Evolutionary conservation across 1,140 invertebrate species (phyloP), one percentile per base, ranked within the genome.

Genomic region (Ericerus pela): DNA sequence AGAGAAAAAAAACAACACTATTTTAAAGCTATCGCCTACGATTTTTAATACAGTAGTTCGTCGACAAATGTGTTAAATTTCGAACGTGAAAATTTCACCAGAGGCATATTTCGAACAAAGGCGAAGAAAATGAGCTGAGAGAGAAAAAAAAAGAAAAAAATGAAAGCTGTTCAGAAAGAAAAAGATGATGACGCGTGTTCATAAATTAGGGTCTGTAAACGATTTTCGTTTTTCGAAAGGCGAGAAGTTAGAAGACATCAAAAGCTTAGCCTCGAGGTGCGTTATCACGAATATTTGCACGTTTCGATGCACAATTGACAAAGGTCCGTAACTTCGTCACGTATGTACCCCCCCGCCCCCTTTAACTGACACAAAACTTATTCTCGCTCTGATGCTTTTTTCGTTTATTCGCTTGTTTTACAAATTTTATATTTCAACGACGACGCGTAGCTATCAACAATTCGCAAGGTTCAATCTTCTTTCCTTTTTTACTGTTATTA

Each of bases 381-480:
- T 47, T 47, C 41, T 20, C 41, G 41, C 41, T 47, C 41, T 47
- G 41, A 47, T 47, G 41, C 41, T 14, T 47, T 47, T 47, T 47
- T 47, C 41, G 41, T 47, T 54, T 36, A 54, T 54, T 54, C 37
- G 31, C 37, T 38, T 54, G 31, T 38, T 38, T 54, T 54, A 38
- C 53, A 26, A 54, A 37, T 54, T 30, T 54, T 20, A 16, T 26
- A 54, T 37, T 16, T 26, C 37, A n/a, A n/a, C n/a, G n/a, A n/a
- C n/a, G n/a, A n/a, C n/a, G n/a, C n/a, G 26, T 41, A 24, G 26
- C 41, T 47, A 47, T 47, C 41, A 47, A 47, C 41, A 47, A n/a
- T n/a, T n/a, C n/a, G n/a, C 5, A 54, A 20, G n/a, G 33, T 28
- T 51, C 53, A 43, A 18, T 18, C n/a, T 28, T 36, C 53, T 56